Evolutionary conservation across 2,113 vertebrate species (phyloP).

Genomic region (Melierax canorus): DNA sequence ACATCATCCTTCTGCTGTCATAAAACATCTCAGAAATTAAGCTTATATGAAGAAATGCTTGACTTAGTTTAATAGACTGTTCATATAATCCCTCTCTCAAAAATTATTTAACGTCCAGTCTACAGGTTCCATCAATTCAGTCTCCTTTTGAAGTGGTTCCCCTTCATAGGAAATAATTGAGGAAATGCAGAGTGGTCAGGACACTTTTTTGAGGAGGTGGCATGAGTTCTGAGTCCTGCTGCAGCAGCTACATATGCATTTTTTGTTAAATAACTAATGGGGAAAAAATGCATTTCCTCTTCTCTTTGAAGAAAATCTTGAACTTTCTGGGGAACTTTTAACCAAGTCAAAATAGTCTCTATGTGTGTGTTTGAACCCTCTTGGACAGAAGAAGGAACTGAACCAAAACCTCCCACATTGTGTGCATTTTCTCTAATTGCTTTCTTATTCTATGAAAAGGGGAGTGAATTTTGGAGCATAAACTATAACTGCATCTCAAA

Average conservation of each 20-base stretch:
- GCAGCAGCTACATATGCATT: neutral
- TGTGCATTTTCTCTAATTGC: neutral
- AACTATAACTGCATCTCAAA: neutral
- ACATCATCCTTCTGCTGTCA: neutral
- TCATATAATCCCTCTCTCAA: neutral
- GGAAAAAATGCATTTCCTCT: neutral
- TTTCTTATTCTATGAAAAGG: neutral
- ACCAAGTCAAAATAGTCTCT: neutral
- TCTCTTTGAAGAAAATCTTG: neutral
- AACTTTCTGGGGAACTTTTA: neutral
- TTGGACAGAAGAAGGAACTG: neutral
- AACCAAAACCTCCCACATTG: neutral
- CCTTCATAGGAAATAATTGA: neutral
- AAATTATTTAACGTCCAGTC: neutral
- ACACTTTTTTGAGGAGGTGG: neutral
- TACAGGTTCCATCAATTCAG: neutral
- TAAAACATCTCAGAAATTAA: neutral
- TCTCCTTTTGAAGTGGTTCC: neutral
- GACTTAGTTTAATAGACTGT: neutral
- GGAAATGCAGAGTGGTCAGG: neutral
- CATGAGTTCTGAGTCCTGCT: neutral
- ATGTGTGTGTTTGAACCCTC: neutral
- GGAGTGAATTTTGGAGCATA: neutral
- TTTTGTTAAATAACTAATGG: neutral
- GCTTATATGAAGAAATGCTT: neutral